Evolutionary conservation across 2,797 vertebrate species (phyloP), one percentile per base, ranked within the genome.

Genomic region (Bryconaethiops microstoma): DNA sequence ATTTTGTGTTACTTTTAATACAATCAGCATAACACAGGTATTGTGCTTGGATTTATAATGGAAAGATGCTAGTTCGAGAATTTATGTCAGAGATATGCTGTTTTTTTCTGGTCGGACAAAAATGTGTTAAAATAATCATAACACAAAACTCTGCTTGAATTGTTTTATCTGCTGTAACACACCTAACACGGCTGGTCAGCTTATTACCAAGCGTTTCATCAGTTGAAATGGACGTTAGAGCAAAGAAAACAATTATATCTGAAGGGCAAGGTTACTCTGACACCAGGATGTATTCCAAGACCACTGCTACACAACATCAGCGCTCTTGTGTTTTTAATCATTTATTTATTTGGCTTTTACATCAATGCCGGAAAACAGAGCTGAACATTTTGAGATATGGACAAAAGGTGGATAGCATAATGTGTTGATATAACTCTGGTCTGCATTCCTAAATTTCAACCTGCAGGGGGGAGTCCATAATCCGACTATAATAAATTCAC

Each of bases 401-500:
- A n/a, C 60, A 65, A 74, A 35, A n/a, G n/a, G 8, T 16, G 17
- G 23, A 71, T 54, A 7, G 14, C 10, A 35, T 19, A 54, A 54
- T 12, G 25, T 23, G 45, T 70, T 71, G 48, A 54, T 17, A 71
- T 2, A 29, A 54, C 48, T n/a, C 69, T 54, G 25, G 69, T 7
- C 50, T 71, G 69, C 16, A 48, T 48, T 29, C 25, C 67, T 78
- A 5, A 50, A 50, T 78, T 17, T 64, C 0, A 55, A 72, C 57
- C 71, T 63, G 55, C 40, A 60, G 63, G 25, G 64, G 23, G 64
- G 75, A 54, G 59, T 54, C 72, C 70, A 85, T 78, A 79, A 84
- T 90, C 83, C 69, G 84, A 87, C 73, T 54, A 71, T 71, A 71
- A 71, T 29, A 71, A 40, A 40, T 35, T 65, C 88, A 91, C 85